phyloP scores from a whole-genome alignment of 1,140 invertebrate genomes.

The Ips nitidus region DNA sequence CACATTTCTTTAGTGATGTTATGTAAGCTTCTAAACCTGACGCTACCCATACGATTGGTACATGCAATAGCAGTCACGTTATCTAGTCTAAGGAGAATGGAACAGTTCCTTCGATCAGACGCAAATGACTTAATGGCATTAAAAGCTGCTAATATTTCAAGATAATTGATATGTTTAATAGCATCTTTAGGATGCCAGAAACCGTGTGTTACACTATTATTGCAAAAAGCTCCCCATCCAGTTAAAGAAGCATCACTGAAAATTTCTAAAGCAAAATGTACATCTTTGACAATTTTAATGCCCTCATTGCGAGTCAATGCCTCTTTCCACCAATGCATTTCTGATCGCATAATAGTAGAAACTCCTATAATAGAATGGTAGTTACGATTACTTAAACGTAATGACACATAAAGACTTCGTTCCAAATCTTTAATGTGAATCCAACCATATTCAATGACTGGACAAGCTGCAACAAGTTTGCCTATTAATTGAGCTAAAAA shows the following conservation, averaged over 20 bases:
- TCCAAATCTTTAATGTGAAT: constrained; percentile 8
- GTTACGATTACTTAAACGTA: background rate
- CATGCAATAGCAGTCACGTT: too few species aligned
- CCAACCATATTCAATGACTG: constrained; percentile 9
- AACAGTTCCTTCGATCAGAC: background rate
- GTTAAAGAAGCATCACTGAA: constrained; percentile 43
- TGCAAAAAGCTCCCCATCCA: constrained; percentile 43
- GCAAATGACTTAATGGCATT: constrained; percentile 4
- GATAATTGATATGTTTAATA: constrained; percentile 38
- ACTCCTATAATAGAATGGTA: background rate
- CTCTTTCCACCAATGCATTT: constrained; percentile 8
- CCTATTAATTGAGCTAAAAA: background rate
- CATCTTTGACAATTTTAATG: too few species aligned
- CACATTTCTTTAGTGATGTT: constrained; percentile 30
- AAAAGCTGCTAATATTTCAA: constrained; percentile 40
- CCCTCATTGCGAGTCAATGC: background rate
- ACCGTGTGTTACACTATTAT: constrained; percentile 33
- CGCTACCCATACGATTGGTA: too few species aligned
- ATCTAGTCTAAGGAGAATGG: too few species aligned
- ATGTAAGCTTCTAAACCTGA: too few species aligned
- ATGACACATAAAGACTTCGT: background rate
- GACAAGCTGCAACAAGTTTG: constrained; percentile 13
- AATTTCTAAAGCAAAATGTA: constrained; percentile 37
- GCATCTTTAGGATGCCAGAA: constrained; percentile 36
- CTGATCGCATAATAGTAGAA: background rate